Base-by-base conservation (phyloP, 2,888 invertebrate species). In the Nephrotoma appendiculata region DNA sequence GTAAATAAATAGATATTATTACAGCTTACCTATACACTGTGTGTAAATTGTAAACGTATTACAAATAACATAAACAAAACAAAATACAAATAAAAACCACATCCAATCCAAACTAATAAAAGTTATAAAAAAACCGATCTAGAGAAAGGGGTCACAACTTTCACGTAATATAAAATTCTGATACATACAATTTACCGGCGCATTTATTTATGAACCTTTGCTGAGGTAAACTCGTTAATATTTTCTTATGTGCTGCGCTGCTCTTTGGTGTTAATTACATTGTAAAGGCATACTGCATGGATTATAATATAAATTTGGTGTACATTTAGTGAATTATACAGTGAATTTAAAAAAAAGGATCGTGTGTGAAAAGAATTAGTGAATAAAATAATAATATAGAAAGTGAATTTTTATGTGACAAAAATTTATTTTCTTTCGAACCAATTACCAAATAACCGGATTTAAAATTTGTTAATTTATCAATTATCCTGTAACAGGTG, bases 151-250 rank as follows among this genome's bases (percentile, higher is more conserved):
- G 92, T 92, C 92, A 92, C 90, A 92, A 92, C 92, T 92, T 92
- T 92, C 92, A 91, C 92, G 91, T 90, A 90, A 92, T 92, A 92
- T 92, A 92, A 91, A 92, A 92, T 91, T 91, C 90, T 91, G 91
- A 90, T 91, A 91, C 89, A 89, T 88, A 90, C 90, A 89, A 89
- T 90, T 90, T 89, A 89, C 89, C 89, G 90, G 90, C 91, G 91
- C 91, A 92, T 92, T 92, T 91, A 90, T 90, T 90, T 91, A 90
- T 91, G 90, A 91, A 86, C 86, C 52, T 7, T 52, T n/a, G 31
- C 41, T 57, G 52, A 86, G 86, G 41, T 57, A 85, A 85, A 85
- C 15, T 84, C 84, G 41, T 71, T 71, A 71, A 31, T 31, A 31
- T 31, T 57, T 57, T 19, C 5, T 57, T 71, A 12, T 71, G 71